Base-by-base conservation (phyloP, 2,888 invertebrate genomes). In the Macrophya alboannulata region DNA sequence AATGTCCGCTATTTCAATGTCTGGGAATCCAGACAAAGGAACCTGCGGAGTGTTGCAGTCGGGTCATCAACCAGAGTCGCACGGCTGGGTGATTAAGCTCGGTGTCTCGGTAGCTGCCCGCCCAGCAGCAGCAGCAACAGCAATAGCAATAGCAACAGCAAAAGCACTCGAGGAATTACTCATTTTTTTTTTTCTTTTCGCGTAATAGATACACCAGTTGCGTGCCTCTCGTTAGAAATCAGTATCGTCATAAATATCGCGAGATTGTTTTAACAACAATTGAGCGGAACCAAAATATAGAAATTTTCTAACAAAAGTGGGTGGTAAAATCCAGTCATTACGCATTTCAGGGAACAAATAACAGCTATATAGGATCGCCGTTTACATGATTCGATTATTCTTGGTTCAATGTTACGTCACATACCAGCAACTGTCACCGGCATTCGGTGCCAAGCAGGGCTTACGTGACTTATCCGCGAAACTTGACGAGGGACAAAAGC, bases 1-100 rank as follows among this genome's bases (percentile, higher is more conserved):
- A 40, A 74, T 74, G 45, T 45, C 72, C 43, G 72, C 21, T 74
- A 87, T 86, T 86, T 83, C 89, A 86, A 87, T 87, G 91, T 90
- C 89, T 90, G 89, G 87, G 88, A 89, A 90, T 89, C 88, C 88
- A 89, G 87, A 91, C 91, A 91, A 91, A 91, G 91, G 88, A 91
- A 88, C 87, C 85, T 86, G 88, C 87, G 87, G 86, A 71, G 86
- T 84, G 84, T 86, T 87, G 87, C 88, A 86, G 82, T 86, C 90
- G 89, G 91, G 90, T 92, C 91, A 89, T 90, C 89, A 91, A 90
- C 89, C 89, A 89, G 88, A 81, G 85, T 55, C 85, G 84, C 87
- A 84, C 86, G 85, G 85, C 79, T 83, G 86, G 84, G 84, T 87
- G 88, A 90, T 89, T 90, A 89, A 88, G 85, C 79, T 74, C 85